Evolutionary conservation across 2,113 vertebrate genomes (phyloP).

Genomic region (Lophochroa leadbeateri): DNA sequence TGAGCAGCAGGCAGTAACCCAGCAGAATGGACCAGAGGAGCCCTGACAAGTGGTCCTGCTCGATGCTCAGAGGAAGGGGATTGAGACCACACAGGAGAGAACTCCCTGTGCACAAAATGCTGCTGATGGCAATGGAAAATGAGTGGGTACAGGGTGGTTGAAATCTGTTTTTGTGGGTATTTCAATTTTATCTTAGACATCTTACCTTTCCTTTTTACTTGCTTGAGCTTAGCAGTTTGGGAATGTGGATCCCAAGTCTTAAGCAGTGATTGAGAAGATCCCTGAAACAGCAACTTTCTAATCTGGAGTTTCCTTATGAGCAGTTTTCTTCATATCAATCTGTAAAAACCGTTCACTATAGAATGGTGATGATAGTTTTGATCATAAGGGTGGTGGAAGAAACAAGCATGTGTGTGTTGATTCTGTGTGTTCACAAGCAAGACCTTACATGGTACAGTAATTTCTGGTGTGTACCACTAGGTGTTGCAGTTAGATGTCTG

Average conservation of each 20-base stretch:
- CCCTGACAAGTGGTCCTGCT: no score
- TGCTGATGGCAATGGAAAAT: neutral
- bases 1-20: no score
- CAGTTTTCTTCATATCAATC: neutral
- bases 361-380: neutral
- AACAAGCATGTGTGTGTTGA: rapidly evolving
- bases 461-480: neutral
- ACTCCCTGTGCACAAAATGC: neutral
- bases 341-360: neutral
- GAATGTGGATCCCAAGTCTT: neutral
- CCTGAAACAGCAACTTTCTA: neutral
- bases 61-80: no score
- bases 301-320: neutral
- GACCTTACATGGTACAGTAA: neutral
- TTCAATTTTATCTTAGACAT: neutral
- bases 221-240: neutral
- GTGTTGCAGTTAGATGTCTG: conserved; percentile 22
- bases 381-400: neutral
- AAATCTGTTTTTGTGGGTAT: neutral
- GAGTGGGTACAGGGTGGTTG: neutral
- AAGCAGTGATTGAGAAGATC: neutral
- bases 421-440: neutral
- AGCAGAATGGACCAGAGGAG: no score
- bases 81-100: neutral
- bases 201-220: neutral